These are phyloP conservation scores for Glaucidium brasilianum DNA, from an alignment of 2,113 vertebrate genomes.

Conservation along the genomic window DNA sequence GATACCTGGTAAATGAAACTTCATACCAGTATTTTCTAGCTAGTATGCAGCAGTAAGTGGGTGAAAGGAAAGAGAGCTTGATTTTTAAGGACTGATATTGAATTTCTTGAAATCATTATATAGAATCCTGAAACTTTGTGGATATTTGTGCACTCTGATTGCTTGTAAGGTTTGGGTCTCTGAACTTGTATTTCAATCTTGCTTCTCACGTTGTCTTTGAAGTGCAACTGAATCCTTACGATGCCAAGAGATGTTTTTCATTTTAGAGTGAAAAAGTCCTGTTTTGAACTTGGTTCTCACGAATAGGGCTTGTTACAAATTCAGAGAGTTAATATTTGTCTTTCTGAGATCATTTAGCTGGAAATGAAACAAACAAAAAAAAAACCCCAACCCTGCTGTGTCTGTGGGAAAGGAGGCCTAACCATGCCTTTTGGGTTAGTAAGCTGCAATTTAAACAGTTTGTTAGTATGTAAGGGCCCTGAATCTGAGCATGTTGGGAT, in stretches of 20 bases:
- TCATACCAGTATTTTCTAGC: neutral
- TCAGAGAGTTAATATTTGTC: neutral
- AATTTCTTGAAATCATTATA: neutral
- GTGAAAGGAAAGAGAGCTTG: neutral
- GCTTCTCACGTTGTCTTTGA: neutral
- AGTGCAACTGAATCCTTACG: neutral
- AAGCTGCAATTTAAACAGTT: neutral
- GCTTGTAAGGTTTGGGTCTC: neutral
- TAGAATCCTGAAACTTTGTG: neutral
- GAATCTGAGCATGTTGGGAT: neutral
- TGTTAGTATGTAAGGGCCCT: neutral
- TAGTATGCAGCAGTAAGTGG: neutral
- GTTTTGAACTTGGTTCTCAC: conserved; percentile 13
- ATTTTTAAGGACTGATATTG: neutral
- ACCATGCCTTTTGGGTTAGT: neutral
- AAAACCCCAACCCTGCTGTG: neutral
- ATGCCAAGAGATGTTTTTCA: neutral
- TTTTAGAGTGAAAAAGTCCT: neutral
- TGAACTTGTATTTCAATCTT: neutral
- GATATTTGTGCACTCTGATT: neutral
- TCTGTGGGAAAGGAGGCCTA: conserved; percentile 20
- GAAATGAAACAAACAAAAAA: neutral
- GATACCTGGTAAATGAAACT: neutral
- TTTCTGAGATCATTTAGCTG: conserved; percentile 10
- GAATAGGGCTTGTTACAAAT: neutral